Evolutionary conservation across 2,797 vertebrate genomes (phyloP), one percentile per base, ranked within the genome.

Genomic region (Amazonetta brasiliensis): DNA sequence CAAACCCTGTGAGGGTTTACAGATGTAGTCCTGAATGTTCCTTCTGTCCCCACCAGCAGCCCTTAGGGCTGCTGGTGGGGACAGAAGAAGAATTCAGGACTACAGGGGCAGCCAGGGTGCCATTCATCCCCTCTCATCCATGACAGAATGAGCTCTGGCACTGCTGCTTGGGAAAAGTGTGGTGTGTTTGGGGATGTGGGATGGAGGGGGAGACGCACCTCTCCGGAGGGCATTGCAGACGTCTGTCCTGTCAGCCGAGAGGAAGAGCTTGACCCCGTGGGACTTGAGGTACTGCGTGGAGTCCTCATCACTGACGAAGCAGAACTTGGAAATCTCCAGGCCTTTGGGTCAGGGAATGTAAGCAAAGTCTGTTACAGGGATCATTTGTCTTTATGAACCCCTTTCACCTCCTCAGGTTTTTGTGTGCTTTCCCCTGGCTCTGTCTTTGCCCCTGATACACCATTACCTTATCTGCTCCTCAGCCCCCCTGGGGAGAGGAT

Each of bases 281-380:
- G 93, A 96, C 52, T 96, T 94, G 41, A 98, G 95, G 78, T 97
- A 98, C 52, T 96, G 87, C 1, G 97, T 95, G 76, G 97, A 98
- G 64, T 98, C 97, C 66, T 97, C 96, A 0, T 97, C 91, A 11
- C 95, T 96, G 89, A 98, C 97, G 0, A 98, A 98, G 92, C 97
- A 98, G 94, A 98, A 98, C 71, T 97, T 98, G 83, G 98, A 96
- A 88, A 98, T 98, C 76, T 98, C 97, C 66, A 98, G 92, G 82
- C 97, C 98, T 98, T 89, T 3, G 13, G 35, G 71, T 46, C 39
- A 95, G 83, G 64, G 39, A 48, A 83, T 39, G 15, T n/a, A 66
- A 66, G 35, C 33, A 67, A 94, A 93, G 30, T 55, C 25, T 75
- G 56, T 80, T 78, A 94, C 1, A 21, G 21, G 50, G 25, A 25